Evolutionary conservation across 2,113 vertebrate species (phyloP), one percentile per base, ranked within the genome.

Genomic region (Thymallus thymallus): DNA sequence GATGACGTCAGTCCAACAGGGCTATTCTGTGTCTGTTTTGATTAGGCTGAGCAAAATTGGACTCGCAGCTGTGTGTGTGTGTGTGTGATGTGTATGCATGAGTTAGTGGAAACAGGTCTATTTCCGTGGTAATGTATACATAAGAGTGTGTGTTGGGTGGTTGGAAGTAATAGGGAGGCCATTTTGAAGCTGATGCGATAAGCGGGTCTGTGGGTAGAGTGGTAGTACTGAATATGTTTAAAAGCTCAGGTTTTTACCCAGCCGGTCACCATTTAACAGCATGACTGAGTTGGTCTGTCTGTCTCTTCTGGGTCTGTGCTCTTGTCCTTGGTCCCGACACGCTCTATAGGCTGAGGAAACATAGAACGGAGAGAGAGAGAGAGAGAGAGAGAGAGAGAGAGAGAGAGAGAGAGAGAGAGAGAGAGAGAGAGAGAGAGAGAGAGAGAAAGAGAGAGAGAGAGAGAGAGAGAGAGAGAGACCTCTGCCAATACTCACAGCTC

Each of bases 31-130:
- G 92, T 93, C 91, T 89, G 76, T 82, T 91, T 83, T 89, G 89
- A 92, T 94, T 93, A 91, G 73, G 20, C 82, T 60, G 82, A 88
- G 90, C 79, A 82, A 84, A 91, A 84, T 88, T 87, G 87, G 88
- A 86, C 88, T 45, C 65, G 24, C 20, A 63, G 24, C 61, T 63
- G 61, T 63, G 79, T 75, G 75, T 76, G 81, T 82, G 84, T 26
- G 82, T 79, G 35, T 20, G 75, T 24, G 63, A 85, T 35, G 35
- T 41, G 35, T 41, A 10, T 41, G 35, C 7, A 82, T 86, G 69
- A 62, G 56, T 72, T 45, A 4, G n/a, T 68, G 66, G 66, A 68
- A 68, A 68, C 35, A 12, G n/a, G 5, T 10, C 35, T 45, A 7
- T 63, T 29, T 63, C 13, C 48, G 61, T 63, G 61, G 23, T 69